Conservation (phyloP, 2,888 invertebrate genomes). For the Podabrus alpinus region DNA sequence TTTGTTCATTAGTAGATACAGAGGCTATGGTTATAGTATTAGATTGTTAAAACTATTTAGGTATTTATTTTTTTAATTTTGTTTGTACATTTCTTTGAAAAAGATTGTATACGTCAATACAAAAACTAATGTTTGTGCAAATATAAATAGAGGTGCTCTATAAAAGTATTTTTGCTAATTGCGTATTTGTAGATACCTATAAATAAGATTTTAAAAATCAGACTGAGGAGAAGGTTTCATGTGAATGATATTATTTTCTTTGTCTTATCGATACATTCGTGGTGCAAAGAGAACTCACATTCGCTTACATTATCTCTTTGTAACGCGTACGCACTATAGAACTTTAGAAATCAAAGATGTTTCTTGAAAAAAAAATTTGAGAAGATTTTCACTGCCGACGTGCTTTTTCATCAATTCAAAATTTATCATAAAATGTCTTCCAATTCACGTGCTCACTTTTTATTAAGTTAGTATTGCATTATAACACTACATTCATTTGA, state of each 20-base stretch:
- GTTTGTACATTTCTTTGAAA: neutral
- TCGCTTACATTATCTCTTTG: neutral
- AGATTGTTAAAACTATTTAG: conserved; percentile 4
- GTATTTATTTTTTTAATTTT: conserved; percentile 8
- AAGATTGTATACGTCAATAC: neutral
- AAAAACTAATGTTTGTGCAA: neutral
- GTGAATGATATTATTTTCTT: neutral
- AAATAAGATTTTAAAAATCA: neutral
- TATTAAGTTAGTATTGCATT: neutral
- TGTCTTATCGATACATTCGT: neutral
- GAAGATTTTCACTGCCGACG: neutral
- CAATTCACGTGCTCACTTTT: neutral
- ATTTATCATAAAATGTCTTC: neutral
- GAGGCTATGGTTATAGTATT: conserved; percentile 10
- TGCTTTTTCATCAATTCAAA: neutral
- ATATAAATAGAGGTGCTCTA: neutral
- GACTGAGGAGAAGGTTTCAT: neutral
- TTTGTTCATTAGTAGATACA: conserved; percentile 1
- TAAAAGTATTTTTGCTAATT: neutral
- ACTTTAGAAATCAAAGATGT: neutral
- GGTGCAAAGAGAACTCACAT: neutral
- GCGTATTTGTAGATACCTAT: neutral
- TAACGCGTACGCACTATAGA: neutral
- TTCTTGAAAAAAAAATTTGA: no score
- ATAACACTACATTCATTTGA: neutral